Evolutionary conservation across 2,797 vertebrate species (phyloP), one percentile per base, ranked within the genome.

Genomic region (Knipowitschia caucasica): DNA sequence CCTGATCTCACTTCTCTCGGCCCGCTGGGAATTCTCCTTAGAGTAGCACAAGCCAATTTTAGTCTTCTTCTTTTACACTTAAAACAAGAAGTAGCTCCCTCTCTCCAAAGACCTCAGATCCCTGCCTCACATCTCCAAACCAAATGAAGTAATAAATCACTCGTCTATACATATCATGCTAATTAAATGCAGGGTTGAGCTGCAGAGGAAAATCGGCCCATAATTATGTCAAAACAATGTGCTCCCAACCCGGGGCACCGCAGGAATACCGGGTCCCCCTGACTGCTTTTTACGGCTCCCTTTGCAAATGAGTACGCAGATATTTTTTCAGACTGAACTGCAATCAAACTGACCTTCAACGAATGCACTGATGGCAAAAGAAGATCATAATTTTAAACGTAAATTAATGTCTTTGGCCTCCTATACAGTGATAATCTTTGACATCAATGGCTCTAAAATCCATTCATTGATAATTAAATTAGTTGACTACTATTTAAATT

Each of bases 211-310:
- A 82, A 68, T 47, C 25, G 43, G 39, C 72, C 76, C 71, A 39
- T 88, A 87, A 89, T 89, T 87, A 89, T 71, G 80, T 83, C 77
- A 71, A 80, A 86, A 88, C 83, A 77, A 82, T 83, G 77, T 77
- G 75, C 81, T 75, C 72, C 69, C 77, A 67, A 59, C 58, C 56
- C n/a, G n/a, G n/a, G n/a, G n/a, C n/a, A n/a, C n/a, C n/a, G n/a
- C n/a, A n/a, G n/a, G n/a, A n/a, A n/a, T n/a, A n/a, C n/a, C n/a
- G n/a, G n/a, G n/a, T n/a, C n/a, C n/a, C n/a, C n/a, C n/a, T n/a
- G n/a, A n/a, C n/a, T n/a, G n/a, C n/a, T n/a, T n/a, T n/a, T n/a
- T n/a, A n/a, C n/a, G n/a, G n/a, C n/a, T n/a, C n/a, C n/a, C n/a
- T n/a, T n/a, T n/a, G n/a, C n/a, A n/a, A n/a, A n/a, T n/a, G n/a